Evolutionary conservation across 2,113 vertebrate genomes (phyloP).

Genomic region (Conger conger): DNA sequence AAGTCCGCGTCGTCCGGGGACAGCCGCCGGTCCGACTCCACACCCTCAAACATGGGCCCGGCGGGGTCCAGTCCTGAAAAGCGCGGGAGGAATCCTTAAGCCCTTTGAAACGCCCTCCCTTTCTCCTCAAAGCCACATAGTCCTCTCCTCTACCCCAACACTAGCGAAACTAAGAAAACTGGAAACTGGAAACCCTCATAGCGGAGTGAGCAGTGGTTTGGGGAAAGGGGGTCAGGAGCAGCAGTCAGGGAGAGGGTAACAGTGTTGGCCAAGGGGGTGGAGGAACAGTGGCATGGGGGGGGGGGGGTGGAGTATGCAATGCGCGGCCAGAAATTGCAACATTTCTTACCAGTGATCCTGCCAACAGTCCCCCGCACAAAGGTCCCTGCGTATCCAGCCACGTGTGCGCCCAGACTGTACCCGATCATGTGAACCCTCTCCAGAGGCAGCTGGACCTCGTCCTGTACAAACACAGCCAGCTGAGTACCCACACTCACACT

Average conservation of each 20-base stretch:
- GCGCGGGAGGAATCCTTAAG: background rate
- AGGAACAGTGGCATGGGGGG: too few relatives aligned
- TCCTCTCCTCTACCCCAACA: too few relatives aligned
- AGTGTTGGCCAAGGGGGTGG: background rate
- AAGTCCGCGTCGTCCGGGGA: constrained; percentile 92
- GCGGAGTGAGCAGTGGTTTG: too few relatives aligned
- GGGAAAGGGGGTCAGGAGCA: too few relatives aligned
- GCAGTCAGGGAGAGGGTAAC: background rate
- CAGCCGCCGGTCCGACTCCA: constrained; percentile 75
- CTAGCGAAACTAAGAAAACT: background rate
- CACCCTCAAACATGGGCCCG: constrained; percentile 94
- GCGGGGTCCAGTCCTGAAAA: constrained; percentile 88
- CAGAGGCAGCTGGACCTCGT: constrained; percentile 71
- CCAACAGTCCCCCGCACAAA: constrained; percentile 79
- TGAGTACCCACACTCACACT: background rate
- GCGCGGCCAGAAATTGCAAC: background rate
- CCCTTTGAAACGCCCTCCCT: background rate
- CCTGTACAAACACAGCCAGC: constrained; percentile 61
- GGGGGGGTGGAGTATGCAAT: background rate
- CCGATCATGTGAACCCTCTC: constrained; percentile 88
- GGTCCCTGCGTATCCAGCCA: constrained; percentile 88
- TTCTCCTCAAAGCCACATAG: background rate
- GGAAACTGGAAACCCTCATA: too few relatives aligned
- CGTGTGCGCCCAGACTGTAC: constrained; percentile 93
- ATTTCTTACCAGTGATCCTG: constrained; percentile 86